Evolutionary conservation across 2,797 vertebrate species (phyloP), one percentile per base, ranked within the genome.

Genomic region (Manis pentadactyla): DNA sequence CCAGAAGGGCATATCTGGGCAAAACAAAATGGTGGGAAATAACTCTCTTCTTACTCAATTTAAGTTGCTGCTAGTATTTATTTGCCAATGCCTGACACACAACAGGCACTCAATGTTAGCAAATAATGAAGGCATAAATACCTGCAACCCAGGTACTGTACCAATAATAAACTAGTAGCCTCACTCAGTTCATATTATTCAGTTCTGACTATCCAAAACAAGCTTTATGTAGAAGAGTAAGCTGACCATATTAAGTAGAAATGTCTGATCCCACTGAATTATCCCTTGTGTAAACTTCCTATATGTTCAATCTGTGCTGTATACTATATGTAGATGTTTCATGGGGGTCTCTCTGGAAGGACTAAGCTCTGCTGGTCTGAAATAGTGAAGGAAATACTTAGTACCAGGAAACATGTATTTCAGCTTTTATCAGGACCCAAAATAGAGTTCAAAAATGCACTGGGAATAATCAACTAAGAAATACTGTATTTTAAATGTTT

Each of bases 361-460:
- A 92, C 61, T 92, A 94, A 83, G 53, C 59, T 61, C 89, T 78
- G 66, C 17, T 91, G 49, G 42, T 87, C 75, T 88, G 55, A n/a
- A 93, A 18, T 27, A 84, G 49, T 73, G 42, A 95, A 95, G 31
- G 12, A 90, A 94, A 96, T 46, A 87, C 8, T 94, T 69, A 79
- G n/a, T 94, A 84, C 63, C 12, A 92, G 49, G 64, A 96, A 87
- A 95, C 59, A 63, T 19, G 57, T 64, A 90, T 64, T 87, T 97
- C 66, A 82, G 31, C 31, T 95, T 83, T 79, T 59, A 78, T 64
- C 66, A 87, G 11, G 59, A 92, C 15, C 23, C 64, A 75, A 34
- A 77, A 49, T 4, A 87, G 37, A 92, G 19, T 77, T 75, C 53
- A 82, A 59, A 93, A 96, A 97, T 53, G 34, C 49, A 64, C 15